Evolutionary conservation across 2,113 vertebrate species (phyloP).

Genomic region (Gulo gulo): DNA sequence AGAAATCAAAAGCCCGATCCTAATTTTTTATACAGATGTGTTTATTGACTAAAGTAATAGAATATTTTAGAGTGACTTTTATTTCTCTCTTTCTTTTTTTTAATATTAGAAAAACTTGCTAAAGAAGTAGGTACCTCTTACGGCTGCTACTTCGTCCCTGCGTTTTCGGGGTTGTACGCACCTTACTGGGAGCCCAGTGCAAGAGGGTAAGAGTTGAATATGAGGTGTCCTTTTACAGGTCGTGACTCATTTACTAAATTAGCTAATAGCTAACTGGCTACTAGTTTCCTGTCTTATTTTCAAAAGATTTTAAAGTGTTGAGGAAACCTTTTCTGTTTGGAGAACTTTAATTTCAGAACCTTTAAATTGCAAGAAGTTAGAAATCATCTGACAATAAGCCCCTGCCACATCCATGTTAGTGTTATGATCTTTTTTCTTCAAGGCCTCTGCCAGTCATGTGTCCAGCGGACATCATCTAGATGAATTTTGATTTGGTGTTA

Average conservation of each 20-base stretch:
- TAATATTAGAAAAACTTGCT: constrained; percentile 91
- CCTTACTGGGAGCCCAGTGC: constrained; percentile 99
- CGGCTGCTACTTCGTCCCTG: constrained; percentile 98
- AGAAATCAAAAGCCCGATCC: constrained; percentile 2
- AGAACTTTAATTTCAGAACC: background rate
- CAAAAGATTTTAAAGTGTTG: background rate
- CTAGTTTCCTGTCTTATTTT: constrained; percentile 25
- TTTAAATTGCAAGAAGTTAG: background rate
- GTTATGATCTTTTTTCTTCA: constrained; percentile 5
- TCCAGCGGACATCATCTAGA: background rate
- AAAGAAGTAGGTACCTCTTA: constrained; percentile 93
- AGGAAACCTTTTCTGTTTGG: background rate
- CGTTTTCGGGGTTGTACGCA: constrained; percentile 97
- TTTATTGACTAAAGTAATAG: constrained; percentile 53
- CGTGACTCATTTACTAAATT: background rate
- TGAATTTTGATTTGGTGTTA: constrained; percentile 12
- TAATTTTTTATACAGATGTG: background rate
- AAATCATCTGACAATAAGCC: background rate
- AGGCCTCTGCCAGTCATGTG: background rate
- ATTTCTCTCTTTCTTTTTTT: background rate
- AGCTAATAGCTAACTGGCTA: background rate
- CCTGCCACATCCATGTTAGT: background rate
- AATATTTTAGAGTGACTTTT: constrained; percentile 52
- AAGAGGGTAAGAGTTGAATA: constrained; percentile 89
- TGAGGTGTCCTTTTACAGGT: background rate